A percentile compares a stretch with the other conserved stretches of the same genome.
Evolutionary conservation across 2,888 invertebrate species (phyloP).

Genomic region (Paralinhomoeus sp.): DNA sequence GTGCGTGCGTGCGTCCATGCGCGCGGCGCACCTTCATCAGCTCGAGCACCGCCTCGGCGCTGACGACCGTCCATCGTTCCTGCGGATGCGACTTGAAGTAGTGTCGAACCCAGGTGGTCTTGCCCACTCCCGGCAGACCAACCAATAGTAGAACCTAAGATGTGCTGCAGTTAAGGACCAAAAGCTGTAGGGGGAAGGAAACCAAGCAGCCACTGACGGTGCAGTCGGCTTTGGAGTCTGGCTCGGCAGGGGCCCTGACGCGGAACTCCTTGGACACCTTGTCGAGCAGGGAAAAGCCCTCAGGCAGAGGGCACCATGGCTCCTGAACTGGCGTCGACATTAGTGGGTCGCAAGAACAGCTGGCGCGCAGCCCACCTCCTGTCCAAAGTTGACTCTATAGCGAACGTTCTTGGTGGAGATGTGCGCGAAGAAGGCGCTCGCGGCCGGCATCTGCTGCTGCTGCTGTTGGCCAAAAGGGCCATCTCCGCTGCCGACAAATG

Average conservation of each 20-base stretch:
- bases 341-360: background rate
- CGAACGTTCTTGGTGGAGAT: conserved; percentile 65
- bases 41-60: conserved; percentile 59
- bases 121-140: conserved; percentile 76
- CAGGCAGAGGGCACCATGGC: conserved; percentile 28
- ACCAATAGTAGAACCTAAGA: conserved; percentile 76
- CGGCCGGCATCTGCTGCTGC: too few species aligned
- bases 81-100: conserved; percentile 47
- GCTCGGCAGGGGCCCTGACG: conserved; percentile 41
- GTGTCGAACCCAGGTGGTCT: conserved; percentile 57
- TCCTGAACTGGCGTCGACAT: background rate
- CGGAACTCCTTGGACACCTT: conserved; percentile 36
- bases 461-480: too few species aligned
- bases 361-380: conserved; percentile 27
- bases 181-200: too few species aligned
- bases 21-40: conserved; percentile 57
- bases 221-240: conserved; percentile 2
- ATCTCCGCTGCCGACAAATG: too few species aligned
- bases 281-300: conserved; percentile 35
- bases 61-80: conserved; percentile 61
- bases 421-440: conserved; percentile 77
- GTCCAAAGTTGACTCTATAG: conserved; percentile 63
- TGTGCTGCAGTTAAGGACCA: too few species aligned
- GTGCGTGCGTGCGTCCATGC: background rate
- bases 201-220: too few species aligned